A percentile compares a stretch with the other conserved stretches of the same genome.
These are phyloP conservation scores for Lomographa bimaculata DNA, from an alignment of 2,888 invertebrate genomes.

Conservation along the genomic window DNA sequence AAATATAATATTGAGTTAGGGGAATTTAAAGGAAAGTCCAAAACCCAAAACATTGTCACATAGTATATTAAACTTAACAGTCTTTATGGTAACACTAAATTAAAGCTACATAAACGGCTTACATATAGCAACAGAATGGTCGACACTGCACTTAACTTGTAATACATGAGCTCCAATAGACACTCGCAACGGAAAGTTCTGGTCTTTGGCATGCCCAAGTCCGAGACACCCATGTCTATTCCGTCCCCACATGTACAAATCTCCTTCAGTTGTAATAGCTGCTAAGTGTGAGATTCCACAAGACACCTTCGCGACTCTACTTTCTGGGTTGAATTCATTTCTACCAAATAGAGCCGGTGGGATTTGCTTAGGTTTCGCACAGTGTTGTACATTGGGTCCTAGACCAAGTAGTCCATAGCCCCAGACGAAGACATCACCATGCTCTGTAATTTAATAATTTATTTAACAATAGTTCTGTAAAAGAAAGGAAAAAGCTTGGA, in stretches of 20 bases:
- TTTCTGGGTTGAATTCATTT: conserved; percentile 91
- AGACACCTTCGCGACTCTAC: conserved; percentile 85
- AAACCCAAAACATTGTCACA: no score
- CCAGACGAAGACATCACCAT: conserved; percentile 95
- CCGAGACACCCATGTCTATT: conserved; percentile 94
- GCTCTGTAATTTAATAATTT: conserved; percentile 77
- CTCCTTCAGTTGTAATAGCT: conserved; percentile 92
- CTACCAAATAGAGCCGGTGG: conserved; percentile 93
- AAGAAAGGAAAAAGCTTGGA: no score
- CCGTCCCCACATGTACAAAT: conserved; percentile 96
- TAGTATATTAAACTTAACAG: conserved; percentile 44
- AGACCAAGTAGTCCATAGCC: conserved; percentile 96
- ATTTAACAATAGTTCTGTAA: no score
- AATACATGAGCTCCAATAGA: conserved; percentile 90
- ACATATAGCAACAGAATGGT: conserved; percentile 92
- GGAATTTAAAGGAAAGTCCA: no score
- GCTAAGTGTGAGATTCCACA: conserved; percentile 90
- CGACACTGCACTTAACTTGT: conserved; percentile 92
- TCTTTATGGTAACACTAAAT: conserved; percentile 30
- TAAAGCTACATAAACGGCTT: conserved; percentile 80
- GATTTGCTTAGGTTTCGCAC: conserved; percentile 87
- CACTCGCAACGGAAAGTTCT: conserved; percentile 94
- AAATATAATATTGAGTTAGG: no score
- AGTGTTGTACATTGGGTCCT: conserved; percentile 90
- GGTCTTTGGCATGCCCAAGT: conserved; percentile 90